Percentiles rank a stretch among this genome's conserved stretches.
These are phyloP conservation scores for Phaetusa simplex DNA, from an alignment of 2,113 vertebrate species.

Conservation along the genomic window DNA sequence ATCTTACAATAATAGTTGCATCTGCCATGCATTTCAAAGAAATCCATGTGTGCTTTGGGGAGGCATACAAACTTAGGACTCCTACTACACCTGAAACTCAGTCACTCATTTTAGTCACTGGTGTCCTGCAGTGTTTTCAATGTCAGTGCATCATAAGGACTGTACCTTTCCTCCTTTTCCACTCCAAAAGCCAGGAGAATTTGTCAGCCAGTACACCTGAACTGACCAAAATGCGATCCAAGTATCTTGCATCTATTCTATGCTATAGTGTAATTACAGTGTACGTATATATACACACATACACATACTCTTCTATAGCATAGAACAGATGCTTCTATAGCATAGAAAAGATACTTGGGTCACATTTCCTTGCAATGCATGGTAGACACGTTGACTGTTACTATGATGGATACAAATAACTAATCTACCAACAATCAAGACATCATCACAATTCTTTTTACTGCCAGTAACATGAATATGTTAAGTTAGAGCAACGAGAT, in stretches of 20 bases:
- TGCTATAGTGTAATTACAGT: not conserved
- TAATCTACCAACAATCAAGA: not conserved
- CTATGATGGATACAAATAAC: not conserved
- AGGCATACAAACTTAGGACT: not conserved
- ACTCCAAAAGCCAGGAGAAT: not conserved
- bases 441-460: not conserved
- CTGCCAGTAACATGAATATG: not conserved
- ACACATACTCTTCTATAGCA: not conserved
- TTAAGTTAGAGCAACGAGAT: not conserved
- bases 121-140: not conserved
- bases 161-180: not conserved
- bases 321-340: not conserved
- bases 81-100: not conserved
- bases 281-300: not conserved
- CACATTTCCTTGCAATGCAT: not conserved
- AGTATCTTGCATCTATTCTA: not conserved
- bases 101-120: not conserved
- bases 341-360: not conserved
- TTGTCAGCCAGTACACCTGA: not conserved
- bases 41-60: accelerated
- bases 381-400: not conserved
- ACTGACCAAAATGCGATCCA: not conserved
- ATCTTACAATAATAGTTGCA: not conserved
- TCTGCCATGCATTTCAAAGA: not conserved
- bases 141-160: not conserved